Percentiles rank a stretch among this genome's conserved stretches.
Conservation (phyloP, 2,888 invertebrate genomes). For the Aleiodes testaceus region DNA sequence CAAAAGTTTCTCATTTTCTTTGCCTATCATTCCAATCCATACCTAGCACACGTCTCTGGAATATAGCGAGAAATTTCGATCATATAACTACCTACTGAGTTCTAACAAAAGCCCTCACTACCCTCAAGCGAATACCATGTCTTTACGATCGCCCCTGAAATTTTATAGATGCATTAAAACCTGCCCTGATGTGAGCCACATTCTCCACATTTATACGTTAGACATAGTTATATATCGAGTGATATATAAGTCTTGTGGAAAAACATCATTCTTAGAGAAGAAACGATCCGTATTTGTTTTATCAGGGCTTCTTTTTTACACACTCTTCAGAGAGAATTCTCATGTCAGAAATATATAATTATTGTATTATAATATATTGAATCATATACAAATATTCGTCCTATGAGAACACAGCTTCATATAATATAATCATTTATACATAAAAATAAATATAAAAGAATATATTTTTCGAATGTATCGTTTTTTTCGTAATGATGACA, state of each 20-base stretch:
- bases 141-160: conserved; percentile 26
- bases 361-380: too few species aligned
- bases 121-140: conserved; percentile 9
- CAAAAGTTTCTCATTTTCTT: conserved; percentile 3
- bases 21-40: conserved; percentile 14
- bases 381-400: neutral
- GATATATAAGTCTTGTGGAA: neutral
- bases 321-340: neutral
- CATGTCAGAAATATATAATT: neutral
- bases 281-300: neutral
- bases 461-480: too few species aligned
- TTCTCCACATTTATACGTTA: conserved; percentile 4
- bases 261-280: neutral
- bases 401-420: too few species aligned
- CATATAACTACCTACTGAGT: conserved; percentile 3
- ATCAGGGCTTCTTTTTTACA: neutral
- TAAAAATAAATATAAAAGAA: too few species aligned
- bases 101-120: neutral
- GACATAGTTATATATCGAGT: neutral
- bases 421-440: too few species aligned
- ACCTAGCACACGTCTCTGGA: neutral
- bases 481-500: too few species aligned
- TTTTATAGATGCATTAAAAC: conserved; percentile 30
- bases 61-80: conserved; percentile 6
- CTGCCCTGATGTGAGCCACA: conserved; percentile 6